Evolutionary conservation across 2,888 invertebrate genomes (phyloP), one percentile per base, ranked within the genome.

Genomic region (Xylota segnis): DNA sequence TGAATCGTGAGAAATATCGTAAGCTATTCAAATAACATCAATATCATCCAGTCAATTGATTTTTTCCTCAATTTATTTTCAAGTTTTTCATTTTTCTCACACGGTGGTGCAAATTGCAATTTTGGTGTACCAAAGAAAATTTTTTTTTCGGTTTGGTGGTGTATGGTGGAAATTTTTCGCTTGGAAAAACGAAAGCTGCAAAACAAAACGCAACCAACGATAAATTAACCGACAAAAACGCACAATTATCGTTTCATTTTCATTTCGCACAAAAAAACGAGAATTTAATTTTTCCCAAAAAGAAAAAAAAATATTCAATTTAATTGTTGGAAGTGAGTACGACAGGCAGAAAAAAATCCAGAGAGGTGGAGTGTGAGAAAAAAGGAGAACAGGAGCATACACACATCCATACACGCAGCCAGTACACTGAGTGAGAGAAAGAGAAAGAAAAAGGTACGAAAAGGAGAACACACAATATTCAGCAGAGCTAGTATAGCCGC

Each of bases 91-190:
- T 88, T 87, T 87, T 88, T 89, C 72, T 79, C 84, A 71, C 82
- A 82, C 84, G 91, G 91, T 90, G 91, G 90, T 91, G 91, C 91
- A 89, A 91, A 90, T 91, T 91, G 90, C 90, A 90, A 90, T 91
- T 91, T 91, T 91, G 89, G 91, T 91, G 91, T 91, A 91, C 91
- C 88, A 91, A 91, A 91, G 90, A 82, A 86, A 79, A 77, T n/a
- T 71, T 72, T 71, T 70, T 75, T 84, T 71, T 84, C 75, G 86
- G 76, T 77, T 77, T 82, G 76, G 54, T 81, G 82, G 82, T 86
- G 82, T 86, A 86, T 77, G 86, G 86, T 86, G 86, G 68, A 86
- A 71, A 78, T 59, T 87, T 76, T 72, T 82, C 77, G 68, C 83
- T 74, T 70, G 77, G 59, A 88, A 89, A 88, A 89, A 88, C 83